Evolutionary conservation across 2,888 invertebrate species (phyloP), one percentile per base, ranked within the genome.

Genomic region (Dascillus cervinus): DNA sequence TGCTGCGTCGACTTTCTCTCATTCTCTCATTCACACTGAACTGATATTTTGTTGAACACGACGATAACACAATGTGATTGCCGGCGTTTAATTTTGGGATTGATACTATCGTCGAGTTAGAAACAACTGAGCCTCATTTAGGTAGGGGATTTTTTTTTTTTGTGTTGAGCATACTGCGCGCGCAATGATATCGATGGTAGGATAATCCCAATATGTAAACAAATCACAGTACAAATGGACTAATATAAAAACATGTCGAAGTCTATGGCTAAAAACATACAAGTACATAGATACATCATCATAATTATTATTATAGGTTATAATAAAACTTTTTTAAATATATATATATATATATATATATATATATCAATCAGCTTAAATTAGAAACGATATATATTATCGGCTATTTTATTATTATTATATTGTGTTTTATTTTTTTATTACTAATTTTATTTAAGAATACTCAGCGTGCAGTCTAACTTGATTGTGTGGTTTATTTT

Each of bases 391-490:
- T 53, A 47, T 43, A 53, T 52, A 55, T 60, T 55, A 57, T 60
- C 55, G 56, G 57, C 53, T 44, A 58, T n/a, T n/a, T 34, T 43
- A 54, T 55, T 57, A 58, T 58, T 58, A 53, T 52, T 56, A 43
- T 42, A 36, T 50, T 56, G 53, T 57, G 50, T 53, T n/a, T n/a
- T n/a, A n/a, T n/a, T n/a, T 50, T 37, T 46, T 58, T 62, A 61
- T 60, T 62, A 62, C 56, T 62, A 59, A 51, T 58, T 60, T 60
- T 61, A 58, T 59, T 63, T 63, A 62, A 63, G 61, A 63, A 65
- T 64, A 64, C 62, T 65, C 55, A 60, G 59, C 60, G 66, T 66
- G 66, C 66, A 67, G 66, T 66, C 65, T 66, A 64, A 63, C 61
- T 63, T 66, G 64, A 65, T 64, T 65, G 65, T 62, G 59, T 64